Base-by-base conservation (phyloP, 2,797 vertebrate species). In the Buphagus erythrorhynchus region DNA sequence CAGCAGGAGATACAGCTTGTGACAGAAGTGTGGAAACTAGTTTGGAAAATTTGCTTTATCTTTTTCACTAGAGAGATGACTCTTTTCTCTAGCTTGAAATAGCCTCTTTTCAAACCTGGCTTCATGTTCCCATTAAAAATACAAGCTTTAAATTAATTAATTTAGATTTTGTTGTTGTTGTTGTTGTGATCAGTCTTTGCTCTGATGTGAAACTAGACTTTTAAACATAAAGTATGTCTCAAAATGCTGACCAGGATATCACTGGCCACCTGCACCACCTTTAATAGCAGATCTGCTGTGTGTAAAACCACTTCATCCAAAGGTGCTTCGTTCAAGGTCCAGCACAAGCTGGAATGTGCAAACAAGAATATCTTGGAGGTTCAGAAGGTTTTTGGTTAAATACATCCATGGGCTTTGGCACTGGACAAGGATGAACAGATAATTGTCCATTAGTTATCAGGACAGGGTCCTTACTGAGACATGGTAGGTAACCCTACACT, bases 211-310 rank as follows among this genome's bases (percentile, higher is more conserved):
- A 76, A 26, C 6, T 52, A 28, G 21, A 35, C 10, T 61, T 86
- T 40, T 42, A 58, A 74, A 38, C 11, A 51, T 21, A 57, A 66
- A 62, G 3, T 31, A 11, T 6, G 2, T 45, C 38, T 79, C 57
- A 59, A 73, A 83, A 67, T 57, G 11, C 4, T 69, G 49, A 22
- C 13, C 24, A 42, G 54, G 31, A 12, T 26, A 67, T 42, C n/a
- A 46, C 26, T 40, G 55, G 6, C 14, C 20, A 24, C 14, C 28
- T 45, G 24, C 0, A 0, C 5, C 42, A 51, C 20, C 2, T 62
- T 43, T 66, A 43, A 40, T 14, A 55, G 21, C 24, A 75, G 21
- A 46, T 6, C 14, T 31, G 15, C 29, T 57, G 29, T 1, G 17
- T 51, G 28, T 7, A 73, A 81, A 84, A 33, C 10, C 9, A 4